phyloP scores from a whole-genome alignment of 2,113 vertebrate genomes.

The Drymodes brunneopygia region DNA sequence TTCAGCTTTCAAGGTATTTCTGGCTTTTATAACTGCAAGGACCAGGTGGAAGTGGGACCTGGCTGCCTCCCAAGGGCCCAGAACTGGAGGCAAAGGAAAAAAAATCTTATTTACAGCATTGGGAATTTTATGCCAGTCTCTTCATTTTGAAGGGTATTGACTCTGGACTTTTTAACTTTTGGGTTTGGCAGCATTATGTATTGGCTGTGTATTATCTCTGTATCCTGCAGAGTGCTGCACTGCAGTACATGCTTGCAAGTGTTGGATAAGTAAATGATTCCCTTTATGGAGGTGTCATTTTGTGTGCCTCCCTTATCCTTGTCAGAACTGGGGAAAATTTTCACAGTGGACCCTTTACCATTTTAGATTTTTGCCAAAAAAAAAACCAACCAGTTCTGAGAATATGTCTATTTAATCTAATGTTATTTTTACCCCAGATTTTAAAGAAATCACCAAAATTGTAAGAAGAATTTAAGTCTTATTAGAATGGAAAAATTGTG shows the following conservation, averaged over 20 bases:
- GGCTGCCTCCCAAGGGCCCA: conserved; percentile 9
- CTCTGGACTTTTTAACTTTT: neutral
- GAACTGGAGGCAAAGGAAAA: neutral
- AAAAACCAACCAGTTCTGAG: neutral
- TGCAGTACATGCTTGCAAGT: neutral
- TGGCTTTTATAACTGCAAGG: neutral
- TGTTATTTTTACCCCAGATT: neutral
- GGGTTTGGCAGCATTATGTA: neutral
- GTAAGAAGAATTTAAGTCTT: neutral
- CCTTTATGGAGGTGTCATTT: neutral
- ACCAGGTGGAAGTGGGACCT: neutral
- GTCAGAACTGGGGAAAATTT: neutral
- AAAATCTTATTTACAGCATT: neutral
- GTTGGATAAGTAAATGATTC: neutral
- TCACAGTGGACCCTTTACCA: neutral
- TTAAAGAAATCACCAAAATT: neutral
- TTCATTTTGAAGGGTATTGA: neutral
- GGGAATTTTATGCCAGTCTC: neutral
- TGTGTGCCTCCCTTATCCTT: neutral
- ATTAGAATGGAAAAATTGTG: neutral
- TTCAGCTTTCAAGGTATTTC: conserved; percentile 28
- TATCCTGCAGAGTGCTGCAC: neutral
- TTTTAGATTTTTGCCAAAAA: neutral
- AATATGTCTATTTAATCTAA: neutral
- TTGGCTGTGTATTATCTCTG: neutral